These are phyloP conservation scores for Osmerus mordax DNA, from an alignment of 2,113 vertebrate genomes.

Conservation along the genomic window DNA sequence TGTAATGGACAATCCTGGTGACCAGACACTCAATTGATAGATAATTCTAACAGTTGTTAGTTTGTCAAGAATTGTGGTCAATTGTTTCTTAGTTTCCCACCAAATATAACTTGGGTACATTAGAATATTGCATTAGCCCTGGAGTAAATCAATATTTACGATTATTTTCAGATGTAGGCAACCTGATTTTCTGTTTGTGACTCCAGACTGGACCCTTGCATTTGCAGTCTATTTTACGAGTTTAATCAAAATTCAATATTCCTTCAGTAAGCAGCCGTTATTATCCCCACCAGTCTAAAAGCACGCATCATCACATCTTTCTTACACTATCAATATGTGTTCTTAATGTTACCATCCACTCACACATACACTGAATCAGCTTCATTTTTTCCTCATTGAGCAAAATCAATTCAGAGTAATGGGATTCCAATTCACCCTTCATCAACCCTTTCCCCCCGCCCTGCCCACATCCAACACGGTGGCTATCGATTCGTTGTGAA, in stretches of 20 bases:
- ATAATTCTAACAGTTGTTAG: too few species aligned
- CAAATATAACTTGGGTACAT: too few species aligned
- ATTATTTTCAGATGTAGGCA: too few species aligned
- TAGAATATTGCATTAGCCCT: too few species aligned
- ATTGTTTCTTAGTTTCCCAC: too few species aligned
- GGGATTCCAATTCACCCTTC: slow-evolving; percentile 12
- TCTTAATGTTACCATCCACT: neutral
- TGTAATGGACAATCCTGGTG: too few species aligned
- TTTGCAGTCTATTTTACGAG: too few species aligned
- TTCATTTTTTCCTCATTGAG: slow-evolving; percentile 29
- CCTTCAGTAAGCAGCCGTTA: too few species aligned
- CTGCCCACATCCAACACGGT: slow-evolving; percentile 6
- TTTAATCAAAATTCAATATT: too few species aligned
- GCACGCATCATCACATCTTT: neutral
- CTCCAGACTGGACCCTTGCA: neutral
- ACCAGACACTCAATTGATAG: too few species aligned
- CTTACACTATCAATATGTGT: neutral
- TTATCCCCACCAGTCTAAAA: neutral
- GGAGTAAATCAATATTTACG: too few species aligned
- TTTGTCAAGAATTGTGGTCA: too few species aligned
- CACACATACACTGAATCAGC: slow-evolving; percentile 17
- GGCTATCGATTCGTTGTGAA: slow-evolving; percentile 35
- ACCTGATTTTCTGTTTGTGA: neutral
- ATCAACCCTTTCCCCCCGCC: neutral
- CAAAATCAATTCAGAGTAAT: slow-evolving; percentile 42